Evolutionary conservation across 1,140 invertebrate species (phyloP), one percentile per base, ranked within the genome.

Genomic region (Procambarus virginalis): DNA sequence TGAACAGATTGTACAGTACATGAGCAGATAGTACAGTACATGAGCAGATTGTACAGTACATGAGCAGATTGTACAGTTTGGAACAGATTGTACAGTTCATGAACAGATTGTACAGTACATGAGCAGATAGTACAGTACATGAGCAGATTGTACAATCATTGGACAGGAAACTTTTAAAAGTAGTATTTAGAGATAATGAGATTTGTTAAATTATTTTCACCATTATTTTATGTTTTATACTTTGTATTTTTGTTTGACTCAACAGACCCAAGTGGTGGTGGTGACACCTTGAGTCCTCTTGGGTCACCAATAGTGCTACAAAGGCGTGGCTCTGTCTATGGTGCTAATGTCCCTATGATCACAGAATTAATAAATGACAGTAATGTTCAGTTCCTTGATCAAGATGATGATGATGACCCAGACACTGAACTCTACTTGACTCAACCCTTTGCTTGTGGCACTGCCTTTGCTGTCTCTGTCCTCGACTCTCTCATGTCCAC

Each of bases 351-450:
- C 93, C 99, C 99, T 92, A 99, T 99, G 97, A 99, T 99, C 93
- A 99, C 99, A 97, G 97, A 98, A 95, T 95, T 98, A 93, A 98
- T 99, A 82, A 99, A 99, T 94, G 99, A 99, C 95, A 99, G 98
- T 94, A 99, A 99, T 95, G 99, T 99, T 84, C 99, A 99, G 96
- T 99, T 99, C 95, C 95, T 99, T 94, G 99, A 99, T 95, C 99
- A 99, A 96, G 99, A 99, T 94, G 99, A 99, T 94, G 99, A 99
- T 93, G 99, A 99, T 94, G 99, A 99, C 95, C 98, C 99, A 82
- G 98, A 99, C 94, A 99, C 98, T 90, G 99, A 99, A 95, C 95
- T 99, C 93, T 99, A 99, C 95, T 96, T 99, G 93, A 99, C 99
- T 91, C 99, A 99, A 94, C 99, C 99, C 73, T 99, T 99, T 95